Evolutionary conservation across 2,113 vertebrate genomes (phyloP), one percentile per base, ranked within the genome.

Genomic region (Beaufortia kweichowensis): DNA sequence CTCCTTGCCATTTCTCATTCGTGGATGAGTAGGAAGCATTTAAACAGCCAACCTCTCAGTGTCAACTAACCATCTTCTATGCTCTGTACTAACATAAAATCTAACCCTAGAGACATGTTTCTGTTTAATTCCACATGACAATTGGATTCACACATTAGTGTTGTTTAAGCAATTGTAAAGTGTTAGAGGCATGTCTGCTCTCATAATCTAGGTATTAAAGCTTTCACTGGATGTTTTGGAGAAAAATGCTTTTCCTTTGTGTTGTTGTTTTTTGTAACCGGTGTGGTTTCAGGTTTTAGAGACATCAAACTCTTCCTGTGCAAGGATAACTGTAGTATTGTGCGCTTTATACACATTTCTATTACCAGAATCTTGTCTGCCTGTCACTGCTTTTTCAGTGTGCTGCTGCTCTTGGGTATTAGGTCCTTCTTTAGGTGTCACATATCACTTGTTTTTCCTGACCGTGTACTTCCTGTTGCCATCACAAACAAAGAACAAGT

Each of bases 361-460:
- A 46, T 46, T 60, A 60, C n/a, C 35, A 69, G 9, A 65, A 69
- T 77, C 28, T 43, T 69, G 43, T 39, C 55, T 23, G 2, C 19
- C 39, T 15, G 26, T 50, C 41, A 3, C 43, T 78, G 23, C 14
- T 77, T 31, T 3, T 24, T n/a, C 28, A 61, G 65, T 46, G 43
- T 12, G 9, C 17, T 28, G n/a, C n/a, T n/a, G 23, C 24, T 66
- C 41, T 64, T 14, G 55, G 14, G 24, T 62, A 53, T 64, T 61
- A 41, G 24, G 17, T 35, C 39, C 23, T 1, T 77, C 72, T 86
- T 72, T 78, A n/a, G n/a, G n/a, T n/a, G 85, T 89, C 46, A 86
- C 84, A 87, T 88, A 90, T 87, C 76, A 67, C 15, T 48, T 29
- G 65, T 86, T 66, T 78, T 64, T 81, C 61, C 14, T 73, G 80